A percentile compares a stretch with the other conserved stretches of the same genome.
These are phyloP conservation scores for Leucosticte australis DNA, from an alignment of 2,113 vertebrate genomes.

Conservation along the genomic window DNA sequence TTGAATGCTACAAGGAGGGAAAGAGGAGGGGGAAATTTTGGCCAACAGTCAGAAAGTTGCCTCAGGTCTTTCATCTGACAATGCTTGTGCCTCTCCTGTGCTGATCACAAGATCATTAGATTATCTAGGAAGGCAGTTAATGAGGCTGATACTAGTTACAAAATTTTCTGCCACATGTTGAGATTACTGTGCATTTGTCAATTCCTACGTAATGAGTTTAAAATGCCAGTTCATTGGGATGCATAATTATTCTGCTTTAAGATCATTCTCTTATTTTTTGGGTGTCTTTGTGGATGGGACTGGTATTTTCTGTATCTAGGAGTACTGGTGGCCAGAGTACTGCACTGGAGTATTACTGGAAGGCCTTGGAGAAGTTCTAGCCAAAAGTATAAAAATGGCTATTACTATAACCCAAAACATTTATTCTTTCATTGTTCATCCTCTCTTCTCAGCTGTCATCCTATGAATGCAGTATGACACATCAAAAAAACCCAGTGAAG, in stretches of 20 bases:
- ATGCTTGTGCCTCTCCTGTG: neutral
- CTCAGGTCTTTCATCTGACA: neutral
- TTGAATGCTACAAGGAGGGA: rapidly evolving
- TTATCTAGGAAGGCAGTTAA: neutral
- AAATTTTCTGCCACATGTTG: neutral
- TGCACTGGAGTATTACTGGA: neutral
- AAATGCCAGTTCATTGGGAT: neutral
- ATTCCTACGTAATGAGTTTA: neutral
- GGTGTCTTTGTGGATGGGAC: neutral
- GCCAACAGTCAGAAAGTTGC: neutral
- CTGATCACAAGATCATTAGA: neutral
- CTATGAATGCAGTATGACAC: constrained; percentile 16
- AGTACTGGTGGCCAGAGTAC: neutral
- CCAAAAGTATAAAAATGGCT: neutral
- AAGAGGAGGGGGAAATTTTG: neutral
- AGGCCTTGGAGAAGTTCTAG: neutral
- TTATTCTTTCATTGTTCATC: constrained; percentile 19
- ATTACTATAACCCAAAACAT: neutral
- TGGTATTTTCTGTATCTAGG: neutral
- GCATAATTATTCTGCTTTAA: neutral
- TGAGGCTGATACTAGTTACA: neutral
- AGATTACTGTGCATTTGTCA: neutral
- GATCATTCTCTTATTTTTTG: neutral
- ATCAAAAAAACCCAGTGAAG: constrained; percentile 6
- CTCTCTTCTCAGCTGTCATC: neutral